Conservation (phyloP, 1,140 invertebrate species). For the Brachionus calyciflorus region DNA sequence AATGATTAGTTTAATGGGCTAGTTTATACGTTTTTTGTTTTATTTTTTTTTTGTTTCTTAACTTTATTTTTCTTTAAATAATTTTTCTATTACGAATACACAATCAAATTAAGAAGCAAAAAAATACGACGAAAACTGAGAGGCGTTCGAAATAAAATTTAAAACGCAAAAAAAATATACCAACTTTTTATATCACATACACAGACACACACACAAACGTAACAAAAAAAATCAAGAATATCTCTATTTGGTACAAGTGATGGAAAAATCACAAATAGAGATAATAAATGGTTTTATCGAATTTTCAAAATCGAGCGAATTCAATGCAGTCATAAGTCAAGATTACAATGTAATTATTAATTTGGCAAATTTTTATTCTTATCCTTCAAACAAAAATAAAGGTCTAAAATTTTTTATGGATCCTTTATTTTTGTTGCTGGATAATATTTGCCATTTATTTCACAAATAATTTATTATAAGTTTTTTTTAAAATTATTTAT, state of each 20-base stretch:
- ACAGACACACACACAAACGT: background rate
- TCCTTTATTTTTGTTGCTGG: background rate
- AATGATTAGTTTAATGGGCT: conserved; percentile 43
- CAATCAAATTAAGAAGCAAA: too few species aligned
- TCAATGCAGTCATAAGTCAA: background rate
- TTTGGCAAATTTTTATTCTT: background rate
- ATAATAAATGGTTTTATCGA: conserved; percentile 32
- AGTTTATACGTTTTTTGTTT: conserved; percentile 36
- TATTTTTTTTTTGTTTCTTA: conserved; percentile 10
- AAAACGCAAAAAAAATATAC: too few species aligned
- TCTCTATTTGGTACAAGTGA: background rate
- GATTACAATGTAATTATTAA: conserved; percentile 46
- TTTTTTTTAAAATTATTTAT: too few species aligned
- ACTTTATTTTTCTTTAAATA: background rate
- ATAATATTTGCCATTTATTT: too few species aligned
- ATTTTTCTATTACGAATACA: too few species aligned
- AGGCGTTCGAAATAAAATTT: too few species aligned
- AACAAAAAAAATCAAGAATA: background rate
- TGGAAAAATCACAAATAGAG: conserved; percentile 39
- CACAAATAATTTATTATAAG: too few species aligned
- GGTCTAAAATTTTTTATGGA: background rate
- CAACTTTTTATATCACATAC: background rate
- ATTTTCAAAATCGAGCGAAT: conserved; percentile 19
- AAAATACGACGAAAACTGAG: too few species aligned
- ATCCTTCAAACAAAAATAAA: too few species aligned